Evolutionary conservation across 2,888 invertebrate species (phyloP), one percentile per base, ranked within the genome.

Genomic region (Lingula anatina): DNA sequence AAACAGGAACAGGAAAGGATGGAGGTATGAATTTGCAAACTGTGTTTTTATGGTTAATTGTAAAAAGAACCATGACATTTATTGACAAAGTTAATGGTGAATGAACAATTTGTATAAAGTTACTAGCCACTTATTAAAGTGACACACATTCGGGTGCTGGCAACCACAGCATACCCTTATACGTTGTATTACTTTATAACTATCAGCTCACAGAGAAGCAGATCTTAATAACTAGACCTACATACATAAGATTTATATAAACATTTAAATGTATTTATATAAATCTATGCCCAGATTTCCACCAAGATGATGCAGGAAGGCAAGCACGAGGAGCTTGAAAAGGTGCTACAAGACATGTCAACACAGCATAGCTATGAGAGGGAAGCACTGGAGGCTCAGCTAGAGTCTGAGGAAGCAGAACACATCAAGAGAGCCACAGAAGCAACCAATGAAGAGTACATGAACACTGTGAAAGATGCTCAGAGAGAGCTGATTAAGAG

Each of bases 391-490:
- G 64, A 65, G 42, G 68, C 70, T 2, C 68, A 69, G 41, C 46
- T 70, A 43, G 64, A 70, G 46, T 60, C 64, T 1, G 68, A 67
- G 46, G 64, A 71, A 49, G 65, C 65, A 25, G 66, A 67, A 46
- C 68, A 69, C 45, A 50, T 59, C n/a, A 51, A 56, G 26, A 60
- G 65, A 26, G 44, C 70, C 25, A 59, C 56, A 2, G 56, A 60
- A 44, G 57, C 53, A 7, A 44, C 65, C 4, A 64, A 66, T 49
- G 67, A 70, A 24, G 70, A 72, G 27, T 65, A 66, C 45, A 62
- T 63, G 7, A 44, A 41, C 2, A 39, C 46, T 2, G 49, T 60
- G 2, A 56, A 55, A 27, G 55, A 59, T 26, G 53, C 51, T 25
- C 65, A 66, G 53, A 51, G 52, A 41, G 55, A 63, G 39, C 39